A percentile compares a stretch with the other conserved stretches of the same genome.
Conservation (phyloP, 2,888 invertebrate species). For the Monoplex corrugatus region DNA sequence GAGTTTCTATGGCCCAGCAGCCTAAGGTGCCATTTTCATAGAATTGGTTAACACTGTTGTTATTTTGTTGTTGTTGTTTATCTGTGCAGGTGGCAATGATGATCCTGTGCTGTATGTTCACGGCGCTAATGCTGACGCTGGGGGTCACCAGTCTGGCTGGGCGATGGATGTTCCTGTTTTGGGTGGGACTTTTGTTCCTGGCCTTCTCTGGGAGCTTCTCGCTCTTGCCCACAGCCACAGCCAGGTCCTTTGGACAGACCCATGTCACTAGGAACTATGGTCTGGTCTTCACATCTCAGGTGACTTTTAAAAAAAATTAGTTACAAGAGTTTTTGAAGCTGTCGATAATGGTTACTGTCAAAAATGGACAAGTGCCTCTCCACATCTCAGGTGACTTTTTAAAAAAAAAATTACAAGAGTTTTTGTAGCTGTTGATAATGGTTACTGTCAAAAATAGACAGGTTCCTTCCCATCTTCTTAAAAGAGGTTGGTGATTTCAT, state of each 20-base stretch:
- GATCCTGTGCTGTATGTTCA: constrained; percentile 61
- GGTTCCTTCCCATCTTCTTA: too few species aligned
- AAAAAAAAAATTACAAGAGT: too few species aligned
- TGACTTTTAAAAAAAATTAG: constrained; percentile 60
- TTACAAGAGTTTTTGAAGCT: neutral
- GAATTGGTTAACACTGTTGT: too few species aligned
- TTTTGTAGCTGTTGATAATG: too few species aligned
- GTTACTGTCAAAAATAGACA: too few species aligned
- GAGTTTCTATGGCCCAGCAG: too few species aligned
- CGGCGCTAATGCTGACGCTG: constrained; percentile 65
- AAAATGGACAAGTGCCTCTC: neutral
- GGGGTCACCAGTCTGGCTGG: constrained; percentile 68
- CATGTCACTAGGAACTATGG: constrained; percentile 79
- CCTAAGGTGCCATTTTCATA: too few species aligned
- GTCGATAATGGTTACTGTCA: neutral
- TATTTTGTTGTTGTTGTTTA: too few species aligned
- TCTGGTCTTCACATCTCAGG: constrained; percentile 75
- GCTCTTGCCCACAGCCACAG: constrained; percentile 79
- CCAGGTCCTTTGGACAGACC: constrained; percentile 78
- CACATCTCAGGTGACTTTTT: too few species aligned
- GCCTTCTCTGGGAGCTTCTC: constrained; percentile 79
- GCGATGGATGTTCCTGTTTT: constrained; percentile 73
- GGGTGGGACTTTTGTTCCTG: constrained; percentile 78
- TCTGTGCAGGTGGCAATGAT: constrained; percentile 63
- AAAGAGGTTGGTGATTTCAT: too few species aligned